Evolutionary conservation across 2,113 vertebrate species (phyloP).

Genomic region (Mus pahari): DNA sequence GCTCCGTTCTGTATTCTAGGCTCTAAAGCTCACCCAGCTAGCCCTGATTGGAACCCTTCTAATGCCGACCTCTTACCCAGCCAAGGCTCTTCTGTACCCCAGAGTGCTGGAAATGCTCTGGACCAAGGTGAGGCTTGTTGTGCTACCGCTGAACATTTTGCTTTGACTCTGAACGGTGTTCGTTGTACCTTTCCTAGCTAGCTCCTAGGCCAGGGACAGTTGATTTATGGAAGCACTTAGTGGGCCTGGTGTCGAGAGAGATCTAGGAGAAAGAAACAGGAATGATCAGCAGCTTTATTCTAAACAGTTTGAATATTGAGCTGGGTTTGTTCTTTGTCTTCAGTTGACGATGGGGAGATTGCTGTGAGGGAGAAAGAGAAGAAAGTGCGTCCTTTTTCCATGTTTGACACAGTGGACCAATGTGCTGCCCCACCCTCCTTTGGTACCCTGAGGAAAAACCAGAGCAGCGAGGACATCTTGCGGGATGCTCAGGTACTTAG

Average conservation of each 20-base stretch:
- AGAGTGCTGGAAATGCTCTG: conserved; percentile 83
- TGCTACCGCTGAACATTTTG: neutral
- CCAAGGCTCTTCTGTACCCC: conserved; percentile 84
- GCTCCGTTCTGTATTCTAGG: conserved; percentile 61
- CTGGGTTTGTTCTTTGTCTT: neutral
- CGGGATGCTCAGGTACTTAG: conserved; percentile 92
- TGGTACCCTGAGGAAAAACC: conserved; percentile 93
- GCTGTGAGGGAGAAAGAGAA: conserved; percentile 90
- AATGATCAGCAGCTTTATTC: neutral
- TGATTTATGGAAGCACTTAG: neutral
- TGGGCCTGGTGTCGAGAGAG: neutral
- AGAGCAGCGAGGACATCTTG: conserved; percentile 97
- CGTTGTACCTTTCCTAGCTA: neutral
- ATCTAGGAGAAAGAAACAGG: neutral
- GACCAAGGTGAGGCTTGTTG: conserved; percentile 87
- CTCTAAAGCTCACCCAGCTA: conserved; percentile 78
- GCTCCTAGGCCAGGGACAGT: neutral
- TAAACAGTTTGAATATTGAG: neutral
- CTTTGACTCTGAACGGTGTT: neutral
- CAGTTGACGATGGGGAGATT: conserved; percentile 87
- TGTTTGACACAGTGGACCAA: conserved; percentile 94
- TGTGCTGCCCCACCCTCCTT: conserved; percentile 80
- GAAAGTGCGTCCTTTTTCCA: conserved; percentile 94
- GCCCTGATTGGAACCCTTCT: conserved; percentile 88
- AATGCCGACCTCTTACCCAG: conserved; percentile 84